Evolutionary conservation across 1,140 invertebrate genomes (phyloP), one percentile per base, ranked within the genome.

Genomic region (Aphelinus atriplicis): DNA sequence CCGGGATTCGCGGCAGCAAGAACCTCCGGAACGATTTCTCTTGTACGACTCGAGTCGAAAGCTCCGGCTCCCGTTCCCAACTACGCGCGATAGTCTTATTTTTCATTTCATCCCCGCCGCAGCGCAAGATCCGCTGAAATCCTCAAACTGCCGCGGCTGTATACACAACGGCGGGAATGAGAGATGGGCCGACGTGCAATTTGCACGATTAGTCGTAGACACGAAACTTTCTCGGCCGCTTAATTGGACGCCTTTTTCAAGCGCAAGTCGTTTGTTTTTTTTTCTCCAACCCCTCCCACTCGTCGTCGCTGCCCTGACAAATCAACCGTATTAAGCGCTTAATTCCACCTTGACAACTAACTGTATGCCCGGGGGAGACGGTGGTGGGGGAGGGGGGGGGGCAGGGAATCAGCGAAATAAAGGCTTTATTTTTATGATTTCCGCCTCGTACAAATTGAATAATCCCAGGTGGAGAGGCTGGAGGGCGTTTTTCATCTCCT

Each of bases 241-340:
- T 66, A 73, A 73, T 73, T 73, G 55, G 46, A 66, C 62, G 55
- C 26, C 6, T 65, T 71, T 71, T 71, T 62, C 26, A 26, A 26
- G 26, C 26, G 26, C 26, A 26, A 26, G 26, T 26, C 26, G 26
- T 26, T 26, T 26, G 26, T 26, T 26, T 26, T 26, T 26, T 26
- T 26, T 26, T 26, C 26, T 26, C 26, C 26, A 0, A 0, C 26
- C 26, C 26, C 26, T 26, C 3, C 5, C 55, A 3, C 55, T 60
- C 48, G 42, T 42, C 10, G 48, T 2, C 61, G 43, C 26, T 1
- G 1, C 4, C 3, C 62, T 51, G 71, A 73, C 48, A 71, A 74
- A 67, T 68, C 60, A 68, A 62, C 56, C 64, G 48, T 10, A 61
- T 68, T 61, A 74, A 62, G 45, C 65, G 72, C 43, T 48, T 65